A percentile compares a stretch with the other conserved stretches of the same genome.
These are phyloP conservation scores for Odontocerum albicorne DNA, from an alignment of 2,888 invertebrate genomes.

Conservation along the genomic window DNA sequence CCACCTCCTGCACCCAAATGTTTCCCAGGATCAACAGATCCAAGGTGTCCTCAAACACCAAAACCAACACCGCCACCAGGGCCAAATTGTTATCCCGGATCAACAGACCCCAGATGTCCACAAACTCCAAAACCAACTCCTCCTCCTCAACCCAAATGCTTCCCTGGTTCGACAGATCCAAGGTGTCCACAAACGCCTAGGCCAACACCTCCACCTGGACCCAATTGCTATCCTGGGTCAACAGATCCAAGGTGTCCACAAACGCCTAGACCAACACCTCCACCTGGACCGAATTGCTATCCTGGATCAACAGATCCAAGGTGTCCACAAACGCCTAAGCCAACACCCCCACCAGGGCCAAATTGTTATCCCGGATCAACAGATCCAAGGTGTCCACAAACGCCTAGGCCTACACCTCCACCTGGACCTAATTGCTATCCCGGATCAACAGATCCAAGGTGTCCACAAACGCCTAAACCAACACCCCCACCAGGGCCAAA, in stretches of 20 bases:
- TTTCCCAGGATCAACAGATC: slow-evolving; percentile 43
- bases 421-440: slow-evolving; percentile 43
- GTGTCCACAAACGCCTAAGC: slow-evolving; percentile 33
- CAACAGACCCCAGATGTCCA: too few relatives aligned
- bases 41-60: slow-evolving; percentile 41
- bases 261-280: slow-evolving; percentile 26
- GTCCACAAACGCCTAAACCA: slow-evolving; percentile 38
- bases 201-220: slow-evolving; percentile 32
- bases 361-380: slow-evolving; percentile 43
- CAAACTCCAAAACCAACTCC: slow-evolving; percentile 38
- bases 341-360: slow-evolving; percentile 24
- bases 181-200: slow-evolving; percentile 37
- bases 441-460: slow-evolving; percentile 42
- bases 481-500: slow-evolving; percentile 39
- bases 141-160: slow-evolving; percentile 37
- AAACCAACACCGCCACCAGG: slow-evolving; percentile 40
- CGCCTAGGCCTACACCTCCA: slow-evolving; percentile 38
- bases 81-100: too few relatives aligned
- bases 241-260: slow-evolving; percentile 38
- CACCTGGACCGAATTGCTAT: slow-evolving; percentile 41
- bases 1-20: slow-evolving; percentile 34
- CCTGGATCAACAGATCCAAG: slow-evolving; percentile 48
- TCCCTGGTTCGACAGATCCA: slow-evolving; percentile 40
- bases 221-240: slow-evolving; percentile 38
- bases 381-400: slow-evolving; percentile 44